These are phyloP conservation scores for Epinotia bilunana DNA, from an alignment of 2,888 invertebrate genomes.

Conservation along the genomic window DNA sequence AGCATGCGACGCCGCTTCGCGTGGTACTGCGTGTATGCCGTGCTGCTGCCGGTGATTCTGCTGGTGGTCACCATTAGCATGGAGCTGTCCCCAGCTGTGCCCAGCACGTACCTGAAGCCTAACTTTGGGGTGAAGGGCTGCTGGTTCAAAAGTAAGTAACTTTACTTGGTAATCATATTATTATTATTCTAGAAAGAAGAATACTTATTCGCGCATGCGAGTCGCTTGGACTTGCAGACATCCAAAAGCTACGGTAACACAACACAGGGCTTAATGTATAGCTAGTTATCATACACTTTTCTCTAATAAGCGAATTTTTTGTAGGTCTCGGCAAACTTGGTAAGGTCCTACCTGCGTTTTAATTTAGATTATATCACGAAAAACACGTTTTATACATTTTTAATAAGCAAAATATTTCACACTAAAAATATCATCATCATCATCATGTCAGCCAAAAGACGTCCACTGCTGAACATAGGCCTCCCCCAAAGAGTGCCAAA, in stretches of 20 bases:
- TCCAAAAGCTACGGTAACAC: no score
- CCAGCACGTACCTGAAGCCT: conserved; percentile 84
- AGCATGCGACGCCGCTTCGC: conserved; percentile 80
- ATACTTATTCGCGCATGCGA: no score
- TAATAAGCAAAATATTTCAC: no score
- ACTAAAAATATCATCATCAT: no score
- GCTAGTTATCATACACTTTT: no score
- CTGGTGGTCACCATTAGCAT: conserved; percentile 83
- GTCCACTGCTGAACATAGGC: no score
- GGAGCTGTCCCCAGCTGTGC: conserved; percentile 85
- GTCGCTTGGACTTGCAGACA: no score
- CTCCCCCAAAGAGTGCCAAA: no score
- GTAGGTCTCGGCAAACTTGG: neutral
- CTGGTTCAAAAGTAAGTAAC: conserved; percentile 86
- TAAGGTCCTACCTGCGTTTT: neutral
- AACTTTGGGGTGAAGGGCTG: conserved; percentile 84
- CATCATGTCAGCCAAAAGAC: no score
- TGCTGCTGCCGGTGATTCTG: conserved; percentile 80
- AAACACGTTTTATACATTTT: neutral
- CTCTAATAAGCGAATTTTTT: neutral
- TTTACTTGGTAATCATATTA: neutral
- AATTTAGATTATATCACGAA: neutral
- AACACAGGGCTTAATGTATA: no score
- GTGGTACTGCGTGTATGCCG: conserved; percentile 85
- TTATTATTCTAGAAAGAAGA: no score